These are phyloP conservation scores for Myripristis jacobus DNA, from an alignment of 2,797 vertebrate genomes.

Conservation along the genomic window DNA sequence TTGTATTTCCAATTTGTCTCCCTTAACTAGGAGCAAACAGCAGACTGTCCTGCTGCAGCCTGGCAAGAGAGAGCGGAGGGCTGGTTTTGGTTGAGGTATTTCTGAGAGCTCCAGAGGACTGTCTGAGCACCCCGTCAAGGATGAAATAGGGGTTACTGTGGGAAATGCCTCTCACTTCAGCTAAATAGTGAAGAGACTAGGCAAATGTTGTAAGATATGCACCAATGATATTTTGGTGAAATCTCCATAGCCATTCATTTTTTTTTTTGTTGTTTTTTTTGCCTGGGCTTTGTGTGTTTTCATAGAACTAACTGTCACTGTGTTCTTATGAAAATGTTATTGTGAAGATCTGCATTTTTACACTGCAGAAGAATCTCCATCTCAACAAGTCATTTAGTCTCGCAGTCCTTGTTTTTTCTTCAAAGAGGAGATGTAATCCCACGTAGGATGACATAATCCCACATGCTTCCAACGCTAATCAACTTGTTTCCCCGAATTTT, in stretches of 20 bases:
- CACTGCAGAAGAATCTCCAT: too few relatives aligned
- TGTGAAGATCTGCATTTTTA: background rate
- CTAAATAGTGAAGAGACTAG: conserved; percentile 45
- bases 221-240: conserved; percentile 9
- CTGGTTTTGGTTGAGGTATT: conserved; percentile 64
- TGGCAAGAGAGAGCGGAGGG: conserved; percentile 37
- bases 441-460: too few relatives aligned
- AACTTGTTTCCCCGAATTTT: too few relatives aligned
- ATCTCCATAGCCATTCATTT: conserved; percentile 11
- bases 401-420: too few relatives aligned
- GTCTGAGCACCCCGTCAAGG: conserved; percentile 66
- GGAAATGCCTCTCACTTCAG: conserved; percentile 48
- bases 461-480: too few relatives aligned
- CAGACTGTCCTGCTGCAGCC: conserved; percentile 2
- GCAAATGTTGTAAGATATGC: conserved; percentile 49
- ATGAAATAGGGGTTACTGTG: conserved; percentile 65
- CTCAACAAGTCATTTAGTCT: too few relatives aligned
- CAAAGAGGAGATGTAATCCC: too few relatives aligned
- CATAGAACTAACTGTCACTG: background rate
- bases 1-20: conserved; percentile 34
- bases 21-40: conserved; percentile 24
- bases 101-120: conserved; percentile 66
- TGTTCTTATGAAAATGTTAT: conserved; percentile 11
- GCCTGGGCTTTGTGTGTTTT: background rate
- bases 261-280: conserved; percentile 2